Conservation (phyloP, 2,888 invertebrate species). For the Ptychoptera albimana region DNA sequence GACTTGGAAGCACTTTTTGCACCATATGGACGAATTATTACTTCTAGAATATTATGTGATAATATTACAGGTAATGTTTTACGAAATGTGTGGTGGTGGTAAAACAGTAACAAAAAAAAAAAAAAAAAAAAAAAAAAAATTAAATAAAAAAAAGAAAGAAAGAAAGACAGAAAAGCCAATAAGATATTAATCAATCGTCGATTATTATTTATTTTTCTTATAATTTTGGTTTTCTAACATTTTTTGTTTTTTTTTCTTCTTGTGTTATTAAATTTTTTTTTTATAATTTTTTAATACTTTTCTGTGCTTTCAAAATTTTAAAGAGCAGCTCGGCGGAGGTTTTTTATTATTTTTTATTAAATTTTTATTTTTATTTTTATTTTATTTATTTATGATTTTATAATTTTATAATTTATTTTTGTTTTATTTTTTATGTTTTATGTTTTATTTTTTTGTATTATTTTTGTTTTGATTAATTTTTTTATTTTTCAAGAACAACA, state of each 20-base stretch:
- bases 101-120: no score
- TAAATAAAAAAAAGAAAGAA: no score
- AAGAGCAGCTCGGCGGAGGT: neutral
- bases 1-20: slow-evolving; percentile 69
- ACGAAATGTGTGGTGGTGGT: no score
- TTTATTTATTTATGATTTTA: neutral
- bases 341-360: neutral
- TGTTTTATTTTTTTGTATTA: neutral
- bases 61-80: slow-evolving; percentile 56
- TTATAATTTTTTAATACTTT: neutral
- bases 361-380: neutral
- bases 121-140: no score
- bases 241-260: neutral
- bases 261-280: neutral
- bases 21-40: slow-evolving; percentile 70
- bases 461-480: slow-evolving; percentile 16
- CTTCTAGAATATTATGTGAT: slow-evolving; percentile 72
- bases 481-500: slow-evolving; percentile 34
- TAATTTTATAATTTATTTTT: neutral
- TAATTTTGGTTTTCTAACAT: no score
- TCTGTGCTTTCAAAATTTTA: neutral
- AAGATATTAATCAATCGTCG: no score
- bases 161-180: no score
- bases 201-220: no score
- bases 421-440: neutral